Base-by-base conservation (phyloP, 1,140 invertebrate species). In the Polypedilum pembai region DNA sequence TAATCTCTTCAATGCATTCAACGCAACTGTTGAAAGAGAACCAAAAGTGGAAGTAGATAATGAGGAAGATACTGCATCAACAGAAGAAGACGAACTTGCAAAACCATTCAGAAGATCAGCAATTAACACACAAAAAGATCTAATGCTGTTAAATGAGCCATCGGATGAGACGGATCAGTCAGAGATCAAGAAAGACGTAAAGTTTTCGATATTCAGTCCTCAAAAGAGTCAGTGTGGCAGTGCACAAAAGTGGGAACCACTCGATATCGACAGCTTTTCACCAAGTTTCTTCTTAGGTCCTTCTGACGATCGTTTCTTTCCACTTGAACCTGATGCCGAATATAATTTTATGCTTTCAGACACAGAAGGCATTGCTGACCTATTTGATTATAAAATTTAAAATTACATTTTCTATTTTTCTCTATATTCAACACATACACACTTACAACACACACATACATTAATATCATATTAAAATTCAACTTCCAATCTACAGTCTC, bases 321-420 rank as follows among this genome's bases (percentile, higher is more conserved):
- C 65, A 69, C 65, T 69, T 5, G 65, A 69, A 69, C 65, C 65
- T 1, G 65, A 69, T 20, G 65, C 65, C 8, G 65, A 69, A 69
- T 69, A 69, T 12, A 69, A 69, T 18, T 69, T 69, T 21, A 10
- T 69, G 17, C 17, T 69, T 7, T 8, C 3, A 5, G 65, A 69
- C 17, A 69, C 17, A 7, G 65, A 69, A 69, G 65, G 65, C 17
- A 21, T 69, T 10, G 20, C 20, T 18, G 65, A 69, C 17, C 17
- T 69, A 10, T 69, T 69, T 69, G 65, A 69, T 18, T 69, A 69
- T 69, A 69, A 69, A 69, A 69, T 56, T 56, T 56, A 56, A 56
- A 45, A 45, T 8, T 45, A 45, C 12, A 56, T 56, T 45, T 56
- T 15, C n/a, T 56, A 56, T 56, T 56, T 1, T 56, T 15, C 12